Percentiles rank a stretch among this genome's conserved stretches.
Conservation (phyloP, 2,113 vertebrate species). For the Piprites chloris region DNA sequence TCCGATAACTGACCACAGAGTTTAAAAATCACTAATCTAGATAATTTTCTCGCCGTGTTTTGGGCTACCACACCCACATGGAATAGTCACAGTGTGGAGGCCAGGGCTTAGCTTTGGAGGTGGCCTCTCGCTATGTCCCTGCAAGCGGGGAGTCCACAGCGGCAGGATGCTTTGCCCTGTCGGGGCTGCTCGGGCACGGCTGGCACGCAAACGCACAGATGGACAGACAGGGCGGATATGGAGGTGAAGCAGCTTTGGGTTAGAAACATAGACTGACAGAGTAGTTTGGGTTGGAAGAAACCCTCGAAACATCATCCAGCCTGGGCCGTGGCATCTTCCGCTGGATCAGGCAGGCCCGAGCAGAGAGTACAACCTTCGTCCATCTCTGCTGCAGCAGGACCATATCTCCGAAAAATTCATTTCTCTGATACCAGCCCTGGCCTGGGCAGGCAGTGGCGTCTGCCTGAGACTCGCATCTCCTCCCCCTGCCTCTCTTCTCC, state of each 20-base stretch:
- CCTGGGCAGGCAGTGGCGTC: neutral
- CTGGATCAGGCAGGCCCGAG: neutral
- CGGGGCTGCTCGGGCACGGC: neutral
- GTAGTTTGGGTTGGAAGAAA: neutral
- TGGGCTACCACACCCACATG: fast-evolving
- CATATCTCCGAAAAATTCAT: fast-evolving
- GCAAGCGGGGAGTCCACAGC: neutral
- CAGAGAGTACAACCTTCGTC: fast-evolving
- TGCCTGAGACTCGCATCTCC: neutral
- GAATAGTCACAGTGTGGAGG: neutral
- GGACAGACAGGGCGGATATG: neutral
- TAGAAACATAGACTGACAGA: neutral
- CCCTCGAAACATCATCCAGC: neutral
- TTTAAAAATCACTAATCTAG: neutral
- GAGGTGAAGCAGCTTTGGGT: neutral
- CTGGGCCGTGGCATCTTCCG: neutral
- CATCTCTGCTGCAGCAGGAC: neutral
- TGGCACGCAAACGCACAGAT: fast-evolving
- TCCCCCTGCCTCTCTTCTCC: neutral
- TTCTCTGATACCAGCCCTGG: neutral
- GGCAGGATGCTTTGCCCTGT: neutral
- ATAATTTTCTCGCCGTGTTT: neutral
- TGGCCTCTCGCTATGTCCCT: neutral
- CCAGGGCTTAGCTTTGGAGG: neutral
- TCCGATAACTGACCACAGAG: neutral